Evolutionary conservation across 2,888 invertebrate genomes (phyloP).

Genomic region (Hydraecia micacea): DNA sequence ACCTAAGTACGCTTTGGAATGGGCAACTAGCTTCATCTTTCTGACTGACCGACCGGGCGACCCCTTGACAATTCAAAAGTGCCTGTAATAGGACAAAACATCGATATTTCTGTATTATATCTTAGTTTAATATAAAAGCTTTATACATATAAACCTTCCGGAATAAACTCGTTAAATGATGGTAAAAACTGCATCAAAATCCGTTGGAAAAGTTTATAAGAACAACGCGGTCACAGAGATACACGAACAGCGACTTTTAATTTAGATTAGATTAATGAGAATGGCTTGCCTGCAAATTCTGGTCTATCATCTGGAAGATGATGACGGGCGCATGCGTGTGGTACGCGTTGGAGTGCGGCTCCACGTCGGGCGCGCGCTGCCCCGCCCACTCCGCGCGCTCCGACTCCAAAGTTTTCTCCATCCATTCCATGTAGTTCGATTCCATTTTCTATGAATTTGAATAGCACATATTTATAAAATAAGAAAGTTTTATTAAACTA

Average conservation of each 20-base stretch:
- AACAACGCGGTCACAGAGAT: background rate
- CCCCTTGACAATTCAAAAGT: too few relatives aligned
- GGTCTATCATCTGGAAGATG: slow-evolving; percentile 99
- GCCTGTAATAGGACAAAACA: background rate
- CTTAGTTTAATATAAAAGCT: background rate
- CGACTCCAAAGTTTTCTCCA: slow-evolving; percentile 97
- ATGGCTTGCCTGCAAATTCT: slow-evolving; percentile 94
- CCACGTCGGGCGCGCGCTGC: slow-evolving; percentile 94
- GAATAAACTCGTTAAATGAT: background rate
- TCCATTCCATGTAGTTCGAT: slow-evolving; percentile 98
- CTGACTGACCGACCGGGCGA: too few relatives aligned
- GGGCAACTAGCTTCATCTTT: too few relatives aligned
- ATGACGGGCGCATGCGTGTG: slow-evolving; percentile 98
- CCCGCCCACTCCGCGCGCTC: slow-evolving; percentile 98
- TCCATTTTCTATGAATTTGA: slow-evolving; percentile 92
- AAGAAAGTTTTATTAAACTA: background rate
- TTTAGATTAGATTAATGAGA: background rate
- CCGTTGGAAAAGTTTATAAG: background rate
- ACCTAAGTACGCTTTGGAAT: too few relatives aligned
- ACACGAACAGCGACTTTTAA: background rate
- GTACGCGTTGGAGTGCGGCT: slow-evolving; percentile 94
- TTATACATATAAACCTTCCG: too few relatives aligned
- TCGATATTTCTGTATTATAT: background rate
- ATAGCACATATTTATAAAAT: background rate
- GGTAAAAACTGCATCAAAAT: background rate